Conservation (phyloP, 1,140 invertebrate species). For the Drosophila pectinifera region DNA sequence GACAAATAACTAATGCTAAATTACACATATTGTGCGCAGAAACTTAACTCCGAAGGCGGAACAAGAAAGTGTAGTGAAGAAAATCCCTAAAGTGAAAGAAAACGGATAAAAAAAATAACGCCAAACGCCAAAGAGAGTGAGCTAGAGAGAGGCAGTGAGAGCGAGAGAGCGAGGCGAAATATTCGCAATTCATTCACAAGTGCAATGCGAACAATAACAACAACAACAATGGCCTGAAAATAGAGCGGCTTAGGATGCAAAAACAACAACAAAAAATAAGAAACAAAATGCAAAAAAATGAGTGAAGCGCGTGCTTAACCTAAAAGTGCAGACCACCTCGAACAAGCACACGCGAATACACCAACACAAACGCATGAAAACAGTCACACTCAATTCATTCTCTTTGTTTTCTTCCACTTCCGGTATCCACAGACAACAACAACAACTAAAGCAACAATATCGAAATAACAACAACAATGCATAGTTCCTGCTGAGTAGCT, state of each 20-base stretch:
- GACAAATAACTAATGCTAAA: conserved; percentile 33
- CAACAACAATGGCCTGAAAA: conserved; percentile 28
- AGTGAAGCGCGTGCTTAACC: conserved; percentile 81
- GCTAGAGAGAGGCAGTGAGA: conserved; percentile 7
- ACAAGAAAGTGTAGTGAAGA: conserved; percentile 19
- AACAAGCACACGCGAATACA: conserved; percentile 37
- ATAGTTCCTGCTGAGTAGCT: conserved; percentile 82
- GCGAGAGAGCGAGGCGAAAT: conserved; percentile 26
- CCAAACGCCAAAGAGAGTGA: conserved; percentile 3
- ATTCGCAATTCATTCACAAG: conserved; percentile 76
- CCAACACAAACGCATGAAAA: conserved; percentile 2
- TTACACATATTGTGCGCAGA: conserved; percentile 40
- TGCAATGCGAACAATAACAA: conserved; percentile 53
- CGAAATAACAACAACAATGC: conserved; percentile 68
- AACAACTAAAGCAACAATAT: conserved; percentile 44
- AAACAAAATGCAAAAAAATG: conserved; percentile 37
- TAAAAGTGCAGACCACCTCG: conserved; percentile 67
- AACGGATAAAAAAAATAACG: not conserved
- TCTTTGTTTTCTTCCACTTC: conserved; percentile 71
- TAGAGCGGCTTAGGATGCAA: conserved; percentile 58
- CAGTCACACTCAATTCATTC: conserved; percentile 65
- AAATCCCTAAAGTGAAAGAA: conserved; percentile 9
- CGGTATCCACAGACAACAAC: conserved; percentile 58
- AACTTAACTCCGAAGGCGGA: not conserved
- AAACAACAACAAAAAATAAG: conserved; percentile 35